These are phyloP conservation scores for Ophioninae sp. DNA, from an alignment of 2,888 invertebrate species.

Conservation along the genomic window DNA sequence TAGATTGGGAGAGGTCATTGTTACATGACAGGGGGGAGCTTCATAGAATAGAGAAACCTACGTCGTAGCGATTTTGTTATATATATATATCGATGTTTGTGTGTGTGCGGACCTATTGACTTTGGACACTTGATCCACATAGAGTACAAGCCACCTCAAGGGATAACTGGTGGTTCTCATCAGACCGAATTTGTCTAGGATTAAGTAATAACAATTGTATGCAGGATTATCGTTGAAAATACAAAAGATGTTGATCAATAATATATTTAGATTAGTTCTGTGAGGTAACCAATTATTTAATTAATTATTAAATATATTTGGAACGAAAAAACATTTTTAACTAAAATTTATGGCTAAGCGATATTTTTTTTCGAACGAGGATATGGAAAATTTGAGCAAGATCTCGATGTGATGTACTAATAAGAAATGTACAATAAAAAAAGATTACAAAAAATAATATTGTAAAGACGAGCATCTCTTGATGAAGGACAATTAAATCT, in stretches of 20 bases:
- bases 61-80: background rate
- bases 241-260: slow-evolving; percentile 26
- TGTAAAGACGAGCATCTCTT: background rate
- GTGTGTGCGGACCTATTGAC: background rate
- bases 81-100: background rate
- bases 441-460: background rate
- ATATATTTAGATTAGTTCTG: slow-evolving; percentile 26
- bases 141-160: slow-evolving; percentile 31
- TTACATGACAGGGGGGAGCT: slow-evolving; percentile 5
- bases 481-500: background rate
- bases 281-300: background rate
- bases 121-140: slow-evolving; percentile 39
- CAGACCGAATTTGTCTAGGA: slow-evolving; percentile 14
- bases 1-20: slow-evolving; percentile 24
- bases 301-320: slow-evolving; percentile 6
- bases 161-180: slow-evolving; percentile 25
- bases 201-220: background rate
- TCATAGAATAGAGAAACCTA: slow-evolving; percentile 18
- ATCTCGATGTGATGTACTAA: background rate
- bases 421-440: background rate
- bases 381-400: background rate
- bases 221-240: background rate
- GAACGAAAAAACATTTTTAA: background rate
- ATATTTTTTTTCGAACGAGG: background rate
- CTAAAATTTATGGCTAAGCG: too few relatives aligned